Evolutionary conservation across 2,797 vertebrate species (phyloP).

Genomic region (Pangasius djambal): DNA sequence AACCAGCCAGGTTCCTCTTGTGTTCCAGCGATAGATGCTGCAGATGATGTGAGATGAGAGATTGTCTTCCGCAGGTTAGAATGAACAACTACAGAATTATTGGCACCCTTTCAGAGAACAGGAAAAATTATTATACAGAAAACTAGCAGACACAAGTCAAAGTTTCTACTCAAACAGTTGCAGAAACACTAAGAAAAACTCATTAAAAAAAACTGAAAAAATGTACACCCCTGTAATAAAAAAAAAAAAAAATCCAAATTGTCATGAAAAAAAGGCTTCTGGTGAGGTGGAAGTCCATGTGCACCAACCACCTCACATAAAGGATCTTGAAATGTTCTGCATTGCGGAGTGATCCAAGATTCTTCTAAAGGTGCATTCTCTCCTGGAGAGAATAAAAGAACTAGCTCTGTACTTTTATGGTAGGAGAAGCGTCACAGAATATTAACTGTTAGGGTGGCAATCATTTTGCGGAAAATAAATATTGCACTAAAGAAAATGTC

Average conservation of each 20-base stretch:
- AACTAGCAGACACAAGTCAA: background rate
- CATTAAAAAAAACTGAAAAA: background rate
- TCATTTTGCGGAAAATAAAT: too few relatives aligned
- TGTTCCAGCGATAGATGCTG: slow-evolving; percentile 28
- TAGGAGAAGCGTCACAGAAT: background rate
- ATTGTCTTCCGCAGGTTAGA: background rate
- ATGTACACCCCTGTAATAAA: background rate
- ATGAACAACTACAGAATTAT: background rate
- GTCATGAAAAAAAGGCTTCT: background rate
- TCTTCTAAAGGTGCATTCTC: background rate
- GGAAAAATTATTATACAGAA: background rate
- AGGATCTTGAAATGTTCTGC: background rate
- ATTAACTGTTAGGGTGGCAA: background rate
- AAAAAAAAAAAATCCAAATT: background rate
- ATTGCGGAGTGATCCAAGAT: background rate
- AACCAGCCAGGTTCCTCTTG: slow-evolving; percentile 36
- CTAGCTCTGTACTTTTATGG: too few relatives aligned
- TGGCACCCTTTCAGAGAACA: background rate
- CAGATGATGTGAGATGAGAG: slow-evolving; percentile 13
- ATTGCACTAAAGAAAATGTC: background rate
- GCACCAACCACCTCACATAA: background rate
- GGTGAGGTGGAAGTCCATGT: background rate
- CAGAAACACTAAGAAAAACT: background rate
- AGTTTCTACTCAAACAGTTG: background rate
- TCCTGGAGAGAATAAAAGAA: background rate